phyloP scores from a whole-genome alignment of 2,113 vertebrate species.

The Phyllostomus discolor region DNA sequence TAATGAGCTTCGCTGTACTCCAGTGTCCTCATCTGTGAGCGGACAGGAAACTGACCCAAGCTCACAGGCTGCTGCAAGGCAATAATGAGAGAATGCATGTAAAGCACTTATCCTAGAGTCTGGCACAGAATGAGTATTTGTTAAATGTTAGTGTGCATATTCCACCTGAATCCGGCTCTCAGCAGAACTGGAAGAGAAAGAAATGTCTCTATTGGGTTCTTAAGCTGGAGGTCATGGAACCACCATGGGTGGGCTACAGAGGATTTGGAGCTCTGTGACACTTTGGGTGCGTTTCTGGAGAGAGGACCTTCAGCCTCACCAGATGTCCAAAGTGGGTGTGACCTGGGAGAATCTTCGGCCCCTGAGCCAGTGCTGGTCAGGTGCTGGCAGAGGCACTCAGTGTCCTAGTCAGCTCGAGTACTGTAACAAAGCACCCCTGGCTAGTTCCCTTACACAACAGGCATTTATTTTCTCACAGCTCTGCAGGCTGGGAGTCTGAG shows the following conservation, averaged over 20 bases:
- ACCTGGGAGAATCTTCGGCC: background rate
- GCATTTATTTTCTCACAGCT: background rate
- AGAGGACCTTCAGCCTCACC: background rate
- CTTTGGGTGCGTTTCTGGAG: background rate
- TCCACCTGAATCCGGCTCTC: background rate
- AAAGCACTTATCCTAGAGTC: background rate
- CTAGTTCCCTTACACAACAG: background rate
- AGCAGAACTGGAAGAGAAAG: background rate
- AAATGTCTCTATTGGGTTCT: background rate
- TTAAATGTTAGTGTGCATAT: background rate
- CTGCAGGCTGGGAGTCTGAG: background rate
- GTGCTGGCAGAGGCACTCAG: background rate
- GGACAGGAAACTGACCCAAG: background rate
- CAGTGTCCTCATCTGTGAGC: background rate
- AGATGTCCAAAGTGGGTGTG: background rate
- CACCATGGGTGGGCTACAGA: background rate
- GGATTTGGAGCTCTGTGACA: background rate
- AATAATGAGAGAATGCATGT: background rate
- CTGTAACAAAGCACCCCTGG: background rate
- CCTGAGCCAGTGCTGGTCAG: background rate
- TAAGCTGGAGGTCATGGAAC: background rate
- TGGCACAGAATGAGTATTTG: background rate
- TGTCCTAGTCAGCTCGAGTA: background rate
- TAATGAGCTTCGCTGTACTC: background rate
- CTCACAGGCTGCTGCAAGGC: background rate